Evolutionary conservation across 2,113 vertebrate species (phyloP).

Genomic region (Climacteris rufus): DNA sequence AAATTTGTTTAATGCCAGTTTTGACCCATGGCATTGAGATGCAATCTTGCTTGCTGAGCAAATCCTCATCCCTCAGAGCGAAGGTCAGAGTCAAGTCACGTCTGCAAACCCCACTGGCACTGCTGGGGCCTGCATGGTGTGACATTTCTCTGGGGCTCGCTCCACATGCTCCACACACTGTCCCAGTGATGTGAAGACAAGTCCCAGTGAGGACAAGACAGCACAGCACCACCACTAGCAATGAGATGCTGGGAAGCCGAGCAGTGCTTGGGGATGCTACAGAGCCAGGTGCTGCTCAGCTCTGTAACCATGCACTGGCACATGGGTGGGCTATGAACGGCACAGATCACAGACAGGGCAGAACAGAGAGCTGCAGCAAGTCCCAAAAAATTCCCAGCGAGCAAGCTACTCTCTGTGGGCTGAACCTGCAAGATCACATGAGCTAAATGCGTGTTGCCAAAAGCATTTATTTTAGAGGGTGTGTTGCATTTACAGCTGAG

Average conservation of each 20-base stretch:
- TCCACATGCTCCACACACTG: background rate
- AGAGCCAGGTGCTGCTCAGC: background rate
- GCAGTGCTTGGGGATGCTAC: background rate
- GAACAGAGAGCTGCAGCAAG: background rate
- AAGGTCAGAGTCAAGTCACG: background rate
- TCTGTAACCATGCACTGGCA: background rate
- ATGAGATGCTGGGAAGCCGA: background rate
- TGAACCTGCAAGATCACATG: background rate
- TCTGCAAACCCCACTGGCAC: background rate
- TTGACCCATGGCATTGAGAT: background rate
- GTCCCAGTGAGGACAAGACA: background rate
- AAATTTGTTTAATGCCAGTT: background rate
- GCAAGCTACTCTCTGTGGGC: background rate
- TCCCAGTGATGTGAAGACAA: background rate
- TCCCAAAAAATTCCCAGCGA: background rate
- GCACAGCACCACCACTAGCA: background rate
- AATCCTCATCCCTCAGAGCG: background rate
- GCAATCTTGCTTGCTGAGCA: background rate
- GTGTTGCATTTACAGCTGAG: background rate
- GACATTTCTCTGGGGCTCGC: background rate
- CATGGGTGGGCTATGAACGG: background rate
- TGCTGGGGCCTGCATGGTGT: accelerated
- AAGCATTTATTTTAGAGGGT: background rate
- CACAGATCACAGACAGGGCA: background rate
- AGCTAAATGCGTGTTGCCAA: background rate